These are phyloP conservation scores for Phaonia tiefii DNA, from an alignment of 2,888 invertebrate species.

Conservation along the genomic window DNA sequence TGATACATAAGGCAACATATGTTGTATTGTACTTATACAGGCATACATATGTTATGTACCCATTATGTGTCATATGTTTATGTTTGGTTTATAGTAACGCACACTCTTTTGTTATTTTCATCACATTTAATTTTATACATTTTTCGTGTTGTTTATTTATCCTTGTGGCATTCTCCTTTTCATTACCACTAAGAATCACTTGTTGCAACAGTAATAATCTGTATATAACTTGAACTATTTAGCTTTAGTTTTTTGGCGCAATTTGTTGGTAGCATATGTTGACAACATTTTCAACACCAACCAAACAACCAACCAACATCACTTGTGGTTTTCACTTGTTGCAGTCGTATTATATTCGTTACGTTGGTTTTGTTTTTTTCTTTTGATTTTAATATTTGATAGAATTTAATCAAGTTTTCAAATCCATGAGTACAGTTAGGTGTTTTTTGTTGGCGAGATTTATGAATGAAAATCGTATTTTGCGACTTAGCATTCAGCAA, in stretches of 20 bases:
- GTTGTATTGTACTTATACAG: too few relatives aligned
- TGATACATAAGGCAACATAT: too few relatives aligned
- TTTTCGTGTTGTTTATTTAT: background rate
- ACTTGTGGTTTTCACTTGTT: background rate
- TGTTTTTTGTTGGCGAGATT: conserved; percentile 5
- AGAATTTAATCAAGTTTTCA: conserved; percentile 24
- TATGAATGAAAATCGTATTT: conserved; percentile 9
- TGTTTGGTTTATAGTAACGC: too few relatives aligned
- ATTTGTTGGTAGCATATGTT: conserved; percentile 62
- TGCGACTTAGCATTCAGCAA: conserved; percentile 22
- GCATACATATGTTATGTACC: too few relatives aligned
- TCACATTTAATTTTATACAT: background rate
- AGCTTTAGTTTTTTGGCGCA: conserved; percentile 56
- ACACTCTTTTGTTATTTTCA: background rate
- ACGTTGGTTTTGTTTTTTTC: conserved; percentile 1
- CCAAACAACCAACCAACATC: background rate
- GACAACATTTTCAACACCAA: conserved; percentile 29
- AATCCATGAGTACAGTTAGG: background rate
- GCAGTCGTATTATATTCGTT: conserved; percentile 8
- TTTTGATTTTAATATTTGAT: conserved; percentile 13
- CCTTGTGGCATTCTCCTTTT: conserved; percentile 6
- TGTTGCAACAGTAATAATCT: background rate
- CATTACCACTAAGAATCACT: background rate
- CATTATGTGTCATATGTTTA: too few relatives aligned
- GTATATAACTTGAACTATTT: background rate